phyloP scores from a whole-genome alignment of 2,888 invertebrate genomes.

The Galeruca laticollis region DNA sequence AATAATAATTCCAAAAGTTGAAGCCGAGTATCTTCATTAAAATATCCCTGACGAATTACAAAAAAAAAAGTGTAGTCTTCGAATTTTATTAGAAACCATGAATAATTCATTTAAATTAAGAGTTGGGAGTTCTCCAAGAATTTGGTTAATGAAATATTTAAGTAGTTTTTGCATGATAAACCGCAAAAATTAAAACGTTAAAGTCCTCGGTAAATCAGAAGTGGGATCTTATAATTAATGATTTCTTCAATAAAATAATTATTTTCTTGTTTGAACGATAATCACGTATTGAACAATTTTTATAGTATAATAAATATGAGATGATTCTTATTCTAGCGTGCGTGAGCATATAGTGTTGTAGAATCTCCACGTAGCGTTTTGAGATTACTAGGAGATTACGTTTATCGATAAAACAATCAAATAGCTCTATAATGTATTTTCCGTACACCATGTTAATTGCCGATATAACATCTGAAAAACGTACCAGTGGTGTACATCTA shows the following conservation, averaged over 20 bases:
- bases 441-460: constrained; percentile 43
- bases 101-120: constrained; percentile 56
- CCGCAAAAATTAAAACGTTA: constrained; percentile 53
- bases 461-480: constrained; percentile 42
- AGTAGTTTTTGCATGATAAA: constrained; percentile 51
- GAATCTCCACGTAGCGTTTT: constrained; percentile 3
- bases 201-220: constrained; percentile 45
- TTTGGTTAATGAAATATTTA: constrained; percentile 56
- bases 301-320: too few species aligned
- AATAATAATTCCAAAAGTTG: constrained; percentile 29
- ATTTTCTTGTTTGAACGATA: too few species aligned
- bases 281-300: too few species aligned
- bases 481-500: background rate
- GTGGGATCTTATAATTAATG: constrained; percentile 4
- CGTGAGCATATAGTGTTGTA: background rate
- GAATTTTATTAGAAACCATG: constrained; percentile 48
- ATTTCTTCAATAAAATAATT: too few species aligned
- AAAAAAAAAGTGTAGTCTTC: constrained; percentile 48
- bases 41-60: constrained; percentile 48
- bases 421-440: constrained; percentile 40
- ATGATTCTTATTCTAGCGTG: background rate
- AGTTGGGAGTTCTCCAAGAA: constrained; percentile 53
- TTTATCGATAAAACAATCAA: constrained; percentile 40
- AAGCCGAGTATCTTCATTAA: constrained; percentile 44
- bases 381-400: constrained; percentile 33